Conservation (phyloP, 2,888 invertebrate genomes). For the Tortricodes alternella region DNA sequence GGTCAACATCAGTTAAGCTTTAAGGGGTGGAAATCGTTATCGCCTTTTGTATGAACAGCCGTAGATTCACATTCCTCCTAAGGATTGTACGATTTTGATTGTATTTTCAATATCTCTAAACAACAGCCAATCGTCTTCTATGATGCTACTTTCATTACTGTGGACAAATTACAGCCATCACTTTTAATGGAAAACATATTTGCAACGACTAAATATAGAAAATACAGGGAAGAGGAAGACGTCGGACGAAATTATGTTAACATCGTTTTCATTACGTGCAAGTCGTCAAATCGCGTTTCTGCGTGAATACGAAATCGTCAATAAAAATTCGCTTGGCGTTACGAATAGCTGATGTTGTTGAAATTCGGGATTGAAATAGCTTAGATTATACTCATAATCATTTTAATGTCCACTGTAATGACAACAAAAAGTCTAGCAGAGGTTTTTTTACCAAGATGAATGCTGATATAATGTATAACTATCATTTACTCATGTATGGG, state of each 20-base stretch:
- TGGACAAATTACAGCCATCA: not conserved
- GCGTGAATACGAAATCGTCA: constrained; percentile 18
- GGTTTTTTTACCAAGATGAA: no score
- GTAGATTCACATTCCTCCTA: no score
- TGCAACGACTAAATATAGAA: constrained; percentile 1
- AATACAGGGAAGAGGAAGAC: not conserved
- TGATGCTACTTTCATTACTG: not conserved
- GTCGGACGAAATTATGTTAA: constrained; percentile 20
- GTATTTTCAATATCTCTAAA: no score
- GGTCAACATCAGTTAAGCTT: no score
- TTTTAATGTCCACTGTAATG: no score
- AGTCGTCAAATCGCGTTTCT: constrained; percentile 23
- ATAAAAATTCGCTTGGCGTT: constrained; percentile 5
- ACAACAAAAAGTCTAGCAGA: no score
- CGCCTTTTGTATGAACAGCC: no score
- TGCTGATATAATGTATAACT: no score
- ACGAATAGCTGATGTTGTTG: constrained; percentile 13
- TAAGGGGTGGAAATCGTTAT: no score
- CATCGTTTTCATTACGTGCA: constrained; percentile 16
- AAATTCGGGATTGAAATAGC: not conserved
- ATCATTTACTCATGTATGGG: no score
- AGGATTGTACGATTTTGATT: no score
- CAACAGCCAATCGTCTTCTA: not conserved
- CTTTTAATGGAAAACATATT: not conserved
- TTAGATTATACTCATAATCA: not conserved